Conservation (phyloP, 1,140 invertebrate genomes). For the Saccostrea glomerata region DNA sequence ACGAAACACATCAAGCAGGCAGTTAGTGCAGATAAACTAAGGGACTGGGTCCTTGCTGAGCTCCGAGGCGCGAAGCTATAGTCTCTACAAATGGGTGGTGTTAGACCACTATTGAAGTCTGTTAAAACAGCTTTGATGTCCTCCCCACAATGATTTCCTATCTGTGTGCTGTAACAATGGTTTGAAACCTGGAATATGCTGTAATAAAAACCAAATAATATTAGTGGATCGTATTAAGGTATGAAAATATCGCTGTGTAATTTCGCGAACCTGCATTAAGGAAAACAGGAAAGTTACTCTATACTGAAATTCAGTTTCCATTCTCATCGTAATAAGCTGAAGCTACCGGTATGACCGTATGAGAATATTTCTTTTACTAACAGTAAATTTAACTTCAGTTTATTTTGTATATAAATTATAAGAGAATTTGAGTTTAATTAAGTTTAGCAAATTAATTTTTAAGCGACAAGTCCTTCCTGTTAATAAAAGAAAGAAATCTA, state of each 20-base stretch:
- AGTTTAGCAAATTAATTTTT: too few species aligned
- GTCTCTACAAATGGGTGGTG: slow-evolving; percentile 12
- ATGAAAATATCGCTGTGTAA: background rate
- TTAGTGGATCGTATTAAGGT: background rate
- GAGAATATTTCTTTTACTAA: too few species aligned
- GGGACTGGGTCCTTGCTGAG: background rate
- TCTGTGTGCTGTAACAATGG: background rate
- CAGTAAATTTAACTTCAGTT: too few species aligned
- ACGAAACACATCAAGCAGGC: background rate
- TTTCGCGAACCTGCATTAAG: too few species aligned
- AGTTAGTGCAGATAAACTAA: background rate
- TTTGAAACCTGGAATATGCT: background rate
- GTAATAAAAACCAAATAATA: background rate
- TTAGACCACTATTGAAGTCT: background rate
- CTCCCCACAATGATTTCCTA: background rate
- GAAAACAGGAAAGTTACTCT: too few species aligned
- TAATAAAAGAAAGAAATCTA: too few species aligned
- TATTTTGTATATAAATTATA: too few species aligned
- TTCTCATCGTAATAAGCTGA: too few species aligned
- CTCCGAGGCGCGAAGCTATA: background rate
- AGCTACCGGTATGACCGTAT: too few species aligned
- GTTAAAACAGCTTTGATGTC: background rate
- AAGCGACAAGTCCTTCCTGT: too few species aligned
- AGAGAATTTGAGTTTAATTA: too few species aligned
- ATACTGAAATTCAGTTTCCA: too few species aligned